Evolutionary conservation across 2,888 invertebrate genomes (phyloP).

Genomic region (Chrysolina haemoptera): DNA sequence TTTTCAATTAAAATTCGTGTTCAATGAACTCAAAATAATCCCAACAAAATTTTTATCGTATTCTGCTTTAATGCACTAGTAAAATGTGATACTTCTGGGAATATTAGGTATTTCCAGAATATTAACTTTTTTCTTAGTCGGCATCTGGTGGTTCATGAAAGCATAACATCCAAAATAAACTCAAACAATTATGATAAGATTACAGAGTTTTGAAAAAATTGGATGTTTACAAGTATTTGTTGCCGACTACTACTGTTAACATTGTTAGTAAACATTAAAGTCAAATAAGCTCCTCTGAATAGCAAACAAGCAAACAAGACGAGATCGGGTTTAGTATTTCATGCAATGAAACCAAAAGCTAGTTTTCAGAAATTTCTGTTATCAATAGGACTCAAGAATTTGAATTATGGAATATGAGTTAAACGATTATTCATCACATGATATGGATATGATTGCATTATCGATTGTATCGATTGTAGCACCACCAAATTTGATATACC

Average conservation of each 20-base stretch:
- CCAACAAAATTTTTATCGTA: no score
- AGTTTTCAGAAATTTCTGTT: no score
- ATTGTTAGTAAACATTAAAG: neutral
- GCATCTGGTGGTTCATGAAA: neutral
- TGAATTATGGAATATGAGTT: no score
- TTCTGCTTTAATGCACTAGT: no score
- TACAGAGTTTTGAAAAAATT: neutral
- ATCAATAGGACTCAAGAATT: no score
- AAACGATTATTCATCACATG: no score
- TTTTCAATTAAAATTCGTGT: no score
- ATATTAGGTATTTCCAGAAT: neutral
- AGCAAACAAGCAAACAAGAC: conserved; percentile 4
- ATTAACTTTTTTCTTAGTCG: neutral
- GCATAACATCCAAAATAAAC: neutral
- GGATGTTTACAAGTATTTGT: neutral
- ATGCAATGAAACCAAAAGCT: neutral
- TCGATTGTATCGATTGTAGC: no score
- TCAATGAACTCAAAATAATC: no score
- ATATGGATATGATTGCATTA: no score
- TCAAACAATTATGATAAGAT: neutral
- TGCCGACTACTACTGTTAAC: conserved; percentile 5
- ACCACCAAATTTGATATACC: no score
- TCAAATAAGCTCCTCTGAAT: neutral
- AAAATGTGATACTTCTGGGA: no score
- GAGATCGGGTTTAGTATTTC: neutral